Conservation (phyloP, 2,888 invertebrate genomes). For the Teinopalpus imperialis region DNA sequence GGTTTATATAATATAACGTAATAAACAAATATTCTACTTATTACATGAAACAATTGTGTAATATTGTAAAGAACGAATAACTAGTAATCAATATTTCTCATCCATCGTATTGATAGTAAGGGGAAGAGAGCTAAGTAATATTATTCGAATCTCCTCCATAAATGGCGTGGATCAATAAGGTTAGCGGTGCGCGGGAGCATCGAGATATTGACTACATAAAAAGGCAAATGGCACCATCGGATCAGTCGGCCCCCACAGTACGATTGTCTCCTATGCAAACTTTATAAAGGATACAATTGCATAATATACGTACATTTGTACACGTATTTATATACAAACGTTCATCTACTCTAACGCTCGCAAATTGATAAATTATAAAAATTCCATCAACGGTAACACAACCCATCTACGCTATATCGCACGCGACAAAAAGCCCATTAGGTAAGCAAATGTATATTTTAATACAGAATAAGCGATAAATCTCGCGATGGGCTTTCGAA, state of each 20-base stretch:
- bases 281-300: no score
- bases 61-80: no score
- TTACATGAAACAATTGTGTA: no score
- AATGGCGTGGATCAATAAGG: slow-evolving; percentile 70
- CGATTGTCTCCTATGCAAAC: slow-evolving; percentile 10
- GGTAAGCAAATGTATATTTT: slow-evolving; percentile 78
- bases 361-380: no score
- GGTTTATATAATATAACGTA: no score
- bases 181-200: slow-evolving; percentile 68
- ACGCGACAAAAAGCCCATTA: slow-evolving; percentile 78
- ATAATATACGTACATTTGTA: no score
- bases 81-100: neutral
- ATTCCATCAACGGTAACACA: slow-evolving; percentile 54
- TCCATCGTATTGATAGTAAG: slow-evolving; percentile 37
- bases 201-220: slow-evolving; percentile 65
- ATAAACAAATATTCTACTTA: no score
- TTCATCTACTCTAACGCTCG: no score
- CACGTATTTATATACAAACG: no score
- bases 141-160: no score
- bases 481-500: slow-evolving; percentile 80
- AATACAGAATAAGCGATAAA: slow-evolving; percentile 80
- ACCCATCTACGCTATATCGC: slow-evolving; percentile 61
- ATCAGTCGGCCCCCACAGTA: slow-evolving; percentile 40
- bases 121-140: no score
- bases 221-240: slow-evolving; percentile 63